Base-by-base conservation (phyloP, 1,140 invertebrate species). In the Tribolium castaneum region DNA sequence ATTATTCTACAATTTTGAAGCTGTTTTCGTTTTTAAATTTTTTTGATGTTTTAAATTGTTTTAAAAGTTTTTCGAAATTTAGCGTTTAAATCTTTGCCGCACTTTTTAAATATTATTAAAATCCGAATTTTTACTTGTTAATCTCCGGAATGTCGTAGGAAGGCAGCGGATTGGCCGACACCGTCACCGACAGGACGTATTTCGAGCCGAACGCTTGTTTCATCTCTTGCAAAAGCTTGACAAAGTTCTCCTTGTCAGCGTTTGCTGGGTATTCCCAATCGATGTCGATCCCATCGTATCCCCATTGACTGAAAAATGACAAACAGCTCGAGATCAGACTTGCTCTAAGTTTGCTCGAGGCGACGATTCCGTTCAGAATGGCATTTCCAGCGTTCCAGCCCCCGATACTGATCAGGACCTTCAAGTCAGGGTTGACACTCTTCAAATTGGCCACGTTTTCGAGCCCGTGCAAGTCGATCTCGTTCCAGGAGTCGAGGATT, bases 111-210 rank as follows among this genome's bases (percentile, higher is more conserved):
- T n/a, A n/a, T n/a, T n/a, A n/a, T n/a, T n/a, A n/a, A n/a, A n/a
- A n/a, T n/a, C n/a, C n/a, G n/a, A n/a, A 19, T 19, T 22, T 74
- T 80, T 79, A 83, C 80, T 80, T 30, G 14, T 52, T 82, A 96
- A 87, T 94, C 88, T 96, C 94, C 1, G 94, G 92, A 2, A 97
- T 95, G 82, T 97, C 95, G 82, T 97, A 97, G 19, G 95, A 95
- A 74, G 94, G 93, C 74, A 94, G 76, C 13, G 83, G 80, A 49
- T 72, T 91, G n/a, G 39, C 34, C 49, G 78, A 66, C 54, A 82
- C 80, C 6, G 83, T 81, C 14, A 79, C 77, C 10, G 81, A 76
- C 6, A 84, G 52, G 1, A 84, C 30, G 12, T 75, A 80, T 25
- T 80, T 66, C 3, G 79, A 78, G 1, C 80, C 14, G 9, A 85